phyloP scores from a whole-genome alignment of 2,888 invertebrate species.

The Melangyna quadrimaculata region DNA sequence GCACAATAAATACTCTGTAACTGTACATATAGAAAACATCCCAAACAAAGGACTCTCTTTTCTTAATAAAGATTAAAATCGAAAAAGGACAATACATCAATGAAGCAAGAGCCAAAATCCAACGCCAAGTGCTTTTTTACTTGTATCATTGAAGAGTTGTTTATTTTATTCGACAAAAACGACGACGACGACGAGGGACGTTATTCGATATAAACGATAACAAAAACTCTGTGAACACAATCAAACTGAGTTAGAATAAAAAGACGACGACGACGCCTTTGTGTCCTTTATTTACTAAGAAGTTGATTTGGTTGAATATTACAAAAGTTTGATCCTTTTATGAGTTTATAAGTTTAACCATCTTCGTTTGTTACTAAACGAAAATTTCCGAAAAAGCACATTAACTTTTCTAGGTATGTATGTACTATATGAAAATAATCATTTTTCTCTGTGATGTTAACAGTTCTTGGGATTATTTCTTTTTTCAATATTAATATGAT shows the following conservation, averaged over 20 bases:
- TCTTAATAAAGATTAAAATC: slow-evolving; percentile 21
- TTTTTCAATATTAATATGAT: background rate
- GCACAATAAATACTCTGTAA: background rate
- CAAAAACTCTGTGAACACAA: slow-evolving; percentile 24
- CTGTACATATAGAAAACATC: no score
- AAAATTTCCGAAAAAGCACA: slow-evolving; percentile 36
- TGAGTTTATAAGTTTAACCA: background rate
- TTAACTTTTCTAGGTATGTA: no score
- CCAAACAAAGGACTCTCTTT: background rate
- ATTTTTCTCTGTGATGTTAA: background rate
- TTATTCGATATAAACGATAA: slow-evolving; percentile 17
- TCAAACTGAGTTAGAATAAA: slow-evolving; percentile 30
- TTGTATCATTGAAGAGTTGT: slow-evolving; percentile 42
- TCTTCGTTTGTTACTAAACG: slow-evolving; percentile 9
- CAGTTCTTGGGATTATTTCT: background rate
- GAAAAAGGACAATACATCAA: slow-evolving; percentile 40
- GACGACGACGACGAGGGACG: no score
- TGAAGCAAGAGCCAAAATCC: background rate
- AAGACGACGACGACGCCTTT: background rate
- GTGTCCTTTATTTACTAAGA: background rate
- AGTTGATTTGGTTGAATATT: slow-evolving; percentile 38
- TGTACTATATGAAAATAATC: slow-evolving; percentile 41
- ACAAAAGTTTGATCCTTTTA: slow-evolving; percentile 46
- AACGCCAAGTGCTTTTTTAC: background rate
- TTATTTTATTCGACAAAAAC: slow-evolving; percentile 33